phyloP scores from a whole-genome alignment of 2,113 vertebrate species.

The Zapus hudsonius region DNA sequence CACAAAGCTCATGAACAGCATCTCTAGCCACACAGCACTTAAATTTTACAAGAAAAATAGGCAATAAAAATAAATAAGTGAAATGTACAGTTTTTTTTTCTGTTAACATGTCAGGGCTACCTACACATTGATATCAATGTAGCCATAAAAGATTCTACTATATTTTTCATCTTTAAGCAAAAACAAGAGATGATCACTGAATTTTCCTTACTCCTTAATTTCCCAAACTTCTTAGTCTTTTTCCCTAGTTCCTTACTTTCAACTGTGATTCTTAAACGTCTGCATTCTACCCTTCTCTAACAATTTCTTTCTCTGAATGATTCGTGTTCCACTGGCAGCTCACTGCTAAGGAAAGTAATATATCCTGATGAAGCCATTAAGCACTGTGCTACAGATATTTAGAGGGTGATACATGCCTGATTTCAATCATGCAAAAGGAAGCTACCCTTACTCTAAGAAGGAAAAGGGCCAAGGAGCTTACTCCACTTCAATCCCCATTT shows the following conservation, averaged over 20 bases:
- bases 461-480: conserved; percentile 56
- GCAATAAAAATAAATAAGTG: not conserved
- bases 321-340: conserved; percentile 70
- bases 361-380: conserved; percentile 78
- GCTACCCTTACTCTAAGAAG: conserved; percentile 51
- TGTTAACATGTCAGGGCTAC: not conserved
- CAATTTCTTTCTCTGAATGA: conserved; percentile 72
- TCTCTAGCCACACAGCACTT: not conserved
- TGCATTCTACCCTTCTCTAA: conserved; percentile 36
- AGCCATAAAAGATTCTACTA: not conserved
- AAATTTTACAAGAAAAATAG: not conserved
- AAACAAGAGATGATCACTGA: conserved; percentile 16
- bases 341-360: conserved; percentile 67
- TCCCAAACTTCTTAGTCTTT: not conserved
- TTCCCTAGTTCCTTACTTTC: conserved; percentile 1
- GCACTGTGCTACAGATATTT: conserved; percentile 70
- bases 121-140: not conserved
- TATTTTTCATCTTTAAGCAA: not conserved
- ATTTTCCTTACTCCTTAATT: conserved; percentile 36
- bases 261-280: conserved; percentile 18
- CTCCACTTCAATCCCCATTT: conserved; percentile 56
- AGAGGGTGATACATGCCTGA: conserved; percentile 70
- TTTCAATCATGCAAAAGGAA: conserved; percentile 75
- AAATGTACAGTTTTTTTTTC: not conserved
- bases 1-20: not conserved